phyloP scores from a whole-genome alignment of 1,140 invertebrate genomes.

The Cotesia chilonis region DNA sequence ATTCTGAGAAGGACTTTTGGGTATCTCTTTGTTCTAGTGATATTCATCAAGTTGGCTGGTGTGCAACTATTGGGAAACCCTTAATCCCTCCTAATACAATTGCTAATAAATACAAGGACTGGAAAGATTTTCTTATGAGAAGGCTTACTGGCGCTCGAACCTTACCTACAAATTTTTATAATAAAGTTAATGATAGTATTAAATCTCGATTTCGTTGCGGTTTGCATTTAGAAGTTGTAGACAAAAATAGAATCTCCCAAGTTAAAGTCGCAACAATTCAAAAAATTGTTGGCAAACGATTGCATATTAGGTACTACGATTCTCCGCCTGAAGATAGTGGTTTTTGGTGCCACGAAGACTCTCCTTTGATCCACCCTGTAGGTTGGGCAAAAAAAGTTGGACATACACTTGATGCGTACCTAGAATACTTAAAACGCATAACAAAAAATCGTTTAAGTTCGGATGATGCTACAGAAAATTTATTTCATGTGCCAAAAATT shows the following conservation, averaged over 20 bases:
- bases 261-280: conserved; percentile 89
- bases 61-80: conserved; percentile 92
- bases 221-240: conserved; percentile 91
- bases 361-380: conserved; percentile 91
- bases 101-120: conserved; percentile 92
- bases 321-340: conserved; percentile 79
- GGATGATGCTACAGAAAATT: conserved; percentile 79
- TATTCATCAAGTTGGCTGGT: conserved; percentile 96
- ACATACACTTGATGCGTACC: conserved; percentile 85
- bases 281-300: conserved; percentile 89
- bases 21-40: conserved; percentile 91
- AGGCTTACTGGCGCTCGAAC: conserved; percentile 92
- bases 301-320: conserved; percentile 91
- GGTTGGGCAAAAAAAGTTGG: conserved; percentile 88
- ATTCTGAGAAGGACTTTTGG: conserved; percentile 93
- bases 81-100: conserved; percentile 91
- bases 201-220: conserved; percentile 84
- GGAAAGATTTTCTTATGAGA: conserved; percentile 93
- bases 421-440: conserved; percentile 76
- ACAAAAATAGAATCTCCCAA: conserved; percentile 94
- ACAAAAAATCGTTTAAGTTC: conserved; percentile 68
- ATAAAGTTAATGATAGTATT: conserved; percentile 84
- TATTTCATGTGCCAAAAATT: conserved; percentile 71
- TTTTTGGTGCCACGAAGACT: conserved; percentile 97
- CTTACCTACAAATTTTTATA: conserved; percentile 89